Conservation (phyloP, 1,140 invertebrate species). For the Polyergus mexicanus region DNA sequence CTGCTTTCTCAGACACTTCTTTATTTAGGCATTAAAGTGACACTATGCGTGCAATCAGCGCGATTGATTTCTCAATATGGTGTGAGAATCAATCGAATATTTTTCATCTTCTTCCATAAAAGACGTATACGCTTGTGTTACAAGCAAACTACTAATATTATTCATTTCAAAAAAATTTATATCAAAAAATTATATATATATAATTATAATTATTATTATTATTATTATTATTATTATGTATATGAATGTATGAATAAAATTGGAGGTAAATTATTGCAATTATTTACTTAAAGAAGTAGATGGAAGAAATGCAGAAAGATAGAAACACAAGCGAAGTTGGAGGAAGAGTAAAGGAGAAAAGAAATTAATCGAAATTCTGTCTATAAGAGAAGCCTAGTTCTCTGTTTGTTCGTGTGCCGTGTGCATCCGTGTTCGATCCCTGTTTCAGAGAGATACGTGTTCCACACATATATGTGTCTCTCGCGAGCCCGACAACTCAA, state of each 20-base stretch:
- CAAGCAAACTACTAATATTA: no score
- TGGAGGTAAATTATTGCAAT: background rate
- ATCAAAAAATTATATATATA: background rate
- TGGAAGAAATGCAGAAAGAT: background rate
- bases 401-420: slow-evolving; percentile 77
- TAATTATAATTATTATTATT: no score
- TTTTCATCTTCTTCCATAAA: background rate
- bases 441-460: slow-evolving; percentile 77
- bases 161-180: no score
- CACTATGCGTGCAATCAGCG: background rate
- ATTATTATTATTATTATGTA: background rate
- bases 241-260: background rate
- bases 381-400: slow-evolving; percentile 71
- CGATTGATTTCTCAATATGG: background rate
- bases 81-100: background rate
- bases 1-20: background rate
- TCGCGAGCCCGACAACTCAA: slow-evolving; percentile 80
- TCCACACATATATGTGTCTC: slow-evolving; percentile 78
- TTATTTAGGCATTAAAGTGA: background rate
- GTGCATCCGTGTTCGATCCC: slow-evolving; percentile 81
- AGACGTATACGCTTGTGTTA: no score
- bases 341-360: slow-evolving; percentile 21
- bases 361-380: slow-evolving; percentile 72
- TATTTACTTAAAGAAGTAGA: background rate
- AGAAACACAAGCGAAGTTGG: background rate